Evolutionary conservation across 1,140 invertebrate species (phyloP).

Genomic region (Drosophila pallidifrons): DNA sequence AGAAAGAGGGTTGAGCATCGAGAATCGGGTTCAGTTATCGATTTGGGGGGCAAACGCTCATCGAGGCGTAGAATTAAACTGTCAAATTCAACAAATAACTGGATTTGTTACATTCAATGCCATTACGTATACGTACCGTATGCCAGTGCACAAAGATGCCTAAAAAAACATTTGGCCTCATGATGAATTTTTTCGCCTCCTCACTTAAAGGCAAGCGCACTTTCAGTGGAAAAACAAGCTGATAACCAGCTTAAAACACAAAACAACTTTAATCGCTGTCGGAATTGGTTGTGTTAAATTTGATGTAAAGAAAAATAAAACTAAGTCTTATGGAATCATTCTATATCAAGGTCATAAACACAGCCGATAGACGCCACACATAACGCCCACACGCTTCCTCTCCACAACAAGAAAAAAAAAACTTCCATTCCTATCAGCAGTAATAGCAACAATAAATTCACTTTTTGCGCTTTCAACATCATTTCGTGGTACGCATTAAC

Average conservation of each 20-base stretch:
- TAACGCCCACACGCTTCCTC: constrained; percentile 8
- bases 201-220: constrained; percentile 4
- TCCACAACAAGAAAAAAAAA: neutral
- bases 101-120: constrained; percentile 65
- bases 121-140: constrained; percentile 4
- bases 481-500: constrained; percentile 16
- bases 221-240: neutral
- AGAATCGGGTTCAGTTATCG: constrained; percentile 25
- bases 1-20: neutral
- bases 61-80: constrained; percentile 83
- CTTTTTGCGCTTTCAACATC: constrained; percentile 6
- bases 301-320: neutral
- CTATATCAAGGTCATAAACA: constrained; percentile 26
- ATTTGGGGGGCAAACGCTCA: constrained; percentile 60
- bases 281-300: constrained; percentile 30
- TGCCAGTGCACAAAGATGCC: constrained; percentile 3
- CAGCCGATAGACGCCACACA: constrained; percentile 9
- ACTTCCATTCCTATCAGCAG: constrained; percentile 19
- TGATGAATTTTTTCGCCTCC: too few relatives aligned
- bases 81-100: constrained; percentile 83
- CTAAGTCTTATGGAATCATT: constrained; percentile 7
- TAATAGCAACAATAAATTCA: constrained; percentile 14
- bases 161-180: constrained; percentile 15
- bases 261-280: constrained; percentile 33
- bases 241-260: constrained; percentile 21